Evolutionary conservation across 2,888 invertebrate genomes (phyloP), one percentile per base, ranked within the genome.

Genomic region (Cabera pusaria): DNA sequence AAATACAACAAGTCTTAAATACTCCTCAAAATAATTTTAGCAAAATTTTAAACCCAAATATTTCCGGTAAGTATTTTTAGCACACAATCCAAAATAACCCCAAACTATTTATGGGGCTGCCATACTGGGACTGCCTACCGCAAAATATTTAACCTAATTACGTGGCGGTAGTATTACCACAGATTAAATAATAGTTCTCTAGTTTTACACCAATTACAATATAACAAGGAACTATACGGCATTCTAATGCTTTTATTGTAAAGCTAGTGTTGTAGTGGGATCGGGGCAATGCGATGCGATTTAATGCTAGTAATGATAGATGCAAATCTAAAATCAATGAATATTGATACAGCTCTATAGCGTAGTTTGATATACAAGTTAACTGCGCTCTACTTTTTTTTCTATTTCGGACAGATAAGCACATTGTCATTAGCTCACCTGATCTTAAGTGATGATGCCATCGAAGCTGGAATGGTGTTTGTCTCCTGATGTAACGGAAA

Each of bases 141-240:
- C 19, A 19, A 28, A 28, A 28, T 12, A 28, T 20, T 28, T 29
- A 14, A 29, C 29, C 29, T 21, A 29, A 19, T 29, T 14, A 29
- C 8, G 5, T 6, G 6, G 6, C 20, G 11, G 11, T 9, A 19
- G 12, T n/a, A 20, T 7, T 17, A 26, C 14, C 14, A 14, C n/a
- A n/a, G n/a, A n/a, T n/a, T n/a, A n/a, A 17, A n/a, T 11, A 23
- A 23, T 8, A 16, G n/a, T n/a, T n/a, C n/a, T n/a, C n/a, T n/a
- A n/a, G n/a, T n/a, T n/a, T n/a, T n/a, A 25, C 14, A 9, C 20
- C 20, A 20, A 20, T 29, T 21, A 20, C 7, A 12, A 29, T 29
- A 12, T 19, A 29, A 23, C 23, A 3, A 25, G 24, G 7, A 23
- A 32, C 11, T 12, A 10, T 33, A 3, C 9, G 6, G 24, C 18